Base-by-base conservation (phyloP, 2,797 vertebrate genomes). In the Anabas testudineus region DNA sequence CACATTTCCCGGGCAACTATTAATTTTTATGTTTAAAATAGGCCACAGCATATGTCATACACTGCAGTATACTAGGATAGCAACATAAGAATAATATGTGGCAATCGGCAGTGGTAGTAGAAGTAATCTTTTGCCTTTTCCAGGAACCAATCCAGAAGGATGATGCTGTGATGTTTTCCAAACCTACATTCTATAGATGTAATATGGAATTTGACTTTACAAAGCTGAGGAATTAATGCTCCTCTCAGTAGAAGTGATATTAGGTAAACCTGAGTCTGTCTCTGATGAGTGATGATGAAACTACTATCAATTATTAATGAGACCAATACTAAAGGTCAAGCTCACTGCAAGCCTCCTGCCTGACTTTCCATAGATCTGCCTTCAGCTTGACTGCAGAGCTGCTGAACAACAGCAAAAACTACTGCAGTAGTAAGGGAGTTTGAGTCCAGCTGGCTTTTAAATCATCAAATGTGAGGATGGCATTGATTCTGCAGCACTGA, bases 241-340 rank as follows among this genome's bases (percentile, higher is more conserved):
- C 14, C 43, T 57, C 45, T 79, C 21, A 39, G 57, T 48, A 56
- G 39, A 54, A 63, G 71, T 63, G 28, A 15, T 53, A 76, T 46
- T 8, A 66, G 47, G 22, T 74, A 51, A 61, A 73, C 68, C 71
- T 10, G 73, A 69, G 75, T 69, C 48, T 36, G 63, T 67, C 71
- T 84, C 57, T 71, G 75, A 75, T 66, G 81, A 69, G 45, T 48
- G 81, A 81, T 84, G 87, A 83, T 79, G 81, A 87, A 84, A 80
- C 67, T 60, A 39, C 13, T 43, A 78, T 91, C 81, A 86, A 91
- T 92, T 90, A 87, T 84, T 85, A 91, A 91, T 86, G 83, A 81
- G 72, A 36, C 46, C 67, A 14, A 60, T 43, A 61, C 54, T 49
- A 90, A 92, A 92, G 90, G 89, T 91, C 88, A 87, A 71, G 63